These are phyloP conservation scores for Prenolepis imparis DNA, from an alignment of 2,888 invertebrate species.

Conservation along the genomic window DNA sequence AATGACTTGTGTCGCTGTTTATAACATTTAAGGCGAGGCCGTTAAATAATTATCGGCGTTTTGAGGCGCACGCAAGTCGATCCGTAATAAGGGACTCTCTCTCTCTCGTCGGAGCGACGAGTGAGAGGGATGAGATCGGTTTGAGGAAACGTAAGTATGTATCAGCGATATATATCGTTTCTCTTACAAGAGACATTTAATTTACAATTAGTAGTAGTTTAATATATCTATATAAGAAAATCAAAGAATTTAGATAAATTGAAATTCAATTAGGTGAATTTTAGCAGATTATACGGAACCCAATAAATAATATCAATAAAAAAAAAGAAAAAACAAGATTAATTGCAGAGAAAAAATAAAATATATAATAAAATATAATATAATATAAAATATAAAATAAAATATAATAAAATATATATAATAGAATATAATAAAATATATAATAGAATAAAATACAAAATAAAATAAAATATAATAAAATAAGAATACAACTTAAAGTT, in stretches of 20 bases:
- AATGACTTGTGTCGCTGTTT: slow-evolving; percentile 52
- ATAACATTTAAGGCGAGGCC: slow-evolving; percentile 42
- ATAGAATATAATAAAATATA: not conserved
- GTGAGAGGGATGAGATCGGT: not conserved
- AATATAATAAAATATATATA: not conserved
- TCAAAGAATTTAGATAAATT: not conserved
- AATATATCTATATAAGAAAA: not conserved
- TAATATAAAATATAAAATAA: not conserved
- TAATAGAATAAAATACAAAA: not conserved
- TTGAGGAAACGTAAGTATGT: slow-evolving; percentile 1
- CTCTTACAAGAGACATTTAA: not conserved
- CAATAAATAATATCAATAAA: not conserved
- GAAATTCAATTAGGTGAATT: not conserved
- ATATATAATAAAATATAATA: too few species aligned
- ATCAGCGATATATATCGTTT: not conserved
- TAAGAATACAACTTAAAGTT: not conserved
- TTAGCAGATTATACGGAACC: not conserved
- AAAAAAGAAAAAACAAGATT: not conserved
- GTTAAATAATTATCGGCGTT: slow-evolving; percentile 53
- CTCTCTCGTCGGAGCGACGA: slow-evolving; percentile 33
- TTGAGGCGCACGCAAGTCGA: slow-evolving; percentile 43
- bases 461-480: not conserved
- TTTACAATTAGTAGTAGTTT: not conserved
- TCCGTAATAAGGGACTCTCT: slow-evolving; percentile 31
- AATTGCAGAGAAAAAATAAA: not conserved